Base-by-base conservation (phyloP, 2,113 vertebrate genomes). In the Thermophis baileyi region DNA sequence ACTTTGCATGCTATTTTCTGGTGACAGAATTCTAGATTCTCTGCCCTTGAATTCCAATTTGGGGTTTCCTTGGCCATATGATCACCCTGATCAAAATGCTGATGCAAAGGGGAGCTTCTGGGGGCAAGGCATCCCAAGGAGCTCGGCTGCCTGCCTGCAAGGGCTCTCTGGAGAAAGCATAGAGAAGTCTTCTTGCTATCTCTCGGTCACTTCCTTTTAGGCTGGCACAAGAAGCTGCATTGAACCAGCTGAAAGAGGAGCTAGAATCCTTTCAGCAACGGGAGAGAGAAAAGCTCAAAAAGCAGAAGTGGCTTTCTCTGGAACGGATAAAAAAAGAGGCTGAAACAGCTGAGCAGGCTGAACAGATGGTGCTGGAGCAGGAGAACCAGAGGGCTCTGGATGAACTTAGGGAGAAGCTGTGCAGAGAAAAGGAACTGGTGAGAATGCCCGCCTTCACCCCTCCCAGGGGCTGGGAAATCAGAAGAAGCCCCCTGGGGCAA, bases 391-490 rank as follows among this genome's bases (percentile, higher is more conserved):
- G 92, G 46, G 97, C 97, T 57, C 88, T 98, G 81, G 91, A 47
- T 5, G 95, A 97, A 54, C 91, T 98, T 87, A 98, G 96, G 93
- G 95, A 96, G 87, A 96, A 90, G 20, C 49, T 98, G 7, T 92
- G 95, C 11, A 91, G 90, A 57, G 97, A 98, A 89, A 97, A 94
- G 94, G 95, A 93, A 85, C 96, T 98, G 97, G 99, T 99, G 94
- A 98, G 74, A 1, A 81, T 40, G 60, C 30, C 12, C 47, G 25
- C 9, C 85, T 20, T 14, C 1, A 35, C 50, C 87, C 20, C 50
- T 51, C n/a, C 85, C 85, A 30, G 46, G 24, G 14, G 46, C 5
- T 30, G 4, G 27, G 27, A 14, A 50, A 49, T 49, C 49, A 50
- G 46, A 87, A 27, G 46, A 47, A 27, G 10, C 20, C 44, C 18